Percentiles rank a stretch among this genome's conserved stretches.
phyloP scores from a whole-genome alignment of 2,888 invertebrate species.

The Cyclophora albipunctata region DNA sequence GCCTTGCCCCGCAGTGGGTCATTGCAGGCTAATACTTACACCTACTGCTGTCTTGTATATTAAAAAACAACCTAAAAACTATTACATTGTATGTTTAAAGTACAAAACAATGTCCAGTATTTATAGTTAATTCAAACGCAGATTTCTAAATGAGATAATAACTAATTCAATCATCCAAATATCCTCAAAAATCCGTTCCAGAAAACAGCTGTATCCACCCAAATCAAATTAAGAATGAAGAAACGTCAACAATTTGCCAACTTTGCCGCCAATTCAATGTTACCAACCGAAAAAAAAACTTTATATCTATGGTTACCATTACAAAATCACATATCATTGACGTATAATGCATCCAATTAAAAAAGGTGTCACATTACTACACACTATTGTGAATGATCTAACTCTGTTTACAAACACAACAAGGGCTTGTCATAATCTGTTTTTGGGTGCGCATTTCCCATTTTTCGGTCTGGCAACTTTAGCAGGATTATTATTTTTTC shows the following conservation, averaged over 20 bases:
- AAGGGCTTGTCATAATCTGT: constrained; percentile 73
- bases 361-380: constrained; percentile 69
- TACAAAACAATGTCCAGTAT: too few relatives aligned
- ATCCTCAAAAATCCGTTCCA: constrained; percentile 20
- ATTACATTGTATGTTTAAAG: too few relatives aligned
- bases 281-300: too few relatives aligned
- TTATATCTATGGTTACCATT: constrained; percentile 43
- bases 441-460: constrained; percentile 63
- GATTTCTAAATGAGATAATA: too few relatives aligned
- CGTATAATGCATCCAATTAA: constrained; percentile 56
- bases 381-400: constrained; percentile 45
- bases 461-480: constrained; percentile 65
- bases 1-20: too few relatives aligned
- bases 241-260: constrained; percentile 69
- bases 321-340: constrained; percentile 57
- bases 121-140: too few relatives aligned
- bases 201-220: constrained; percentile 47
- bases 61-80: too few relatives aligned
- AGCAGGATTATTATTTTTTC: constrained; percentile 49
- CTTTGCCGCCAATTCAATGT: constrained; percentile 37
- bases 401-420: constrained; percentile 73
- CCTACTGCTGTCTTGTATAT: too few relatives aligned
- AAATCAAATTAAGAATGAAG: neutral
- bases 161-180: neutral
- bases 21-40: too few relatives aligned